Percentiles rank a stretch among this genome's conserved stretches.
Evolutionary conservation across 2,113 vertebrate genomes (phyloP).

Genomic region (Ailurus styani): DNA sequence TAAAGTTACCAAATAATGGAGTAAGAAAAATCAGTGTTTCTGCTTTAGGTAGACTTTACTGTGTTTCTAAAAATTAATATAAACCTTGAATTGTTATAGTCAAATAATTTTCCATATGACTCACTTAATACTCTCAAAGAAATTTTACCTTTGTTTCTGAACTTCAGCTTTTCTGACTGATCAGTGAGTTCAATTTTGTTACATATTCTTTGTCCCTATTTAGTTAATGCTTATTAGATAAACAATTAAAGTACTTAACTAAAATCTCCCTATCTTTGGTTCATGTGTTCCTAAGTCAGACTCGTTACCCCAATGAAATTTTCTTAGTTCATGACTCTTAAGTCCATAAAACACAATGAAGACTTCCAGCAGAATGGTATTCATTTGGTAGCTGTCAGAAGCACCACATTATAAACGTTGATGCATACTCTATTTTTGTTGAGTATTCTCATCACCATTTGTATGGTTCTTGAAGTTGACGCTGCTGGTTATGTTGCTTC

Average conservation of each 20-base stretch:
- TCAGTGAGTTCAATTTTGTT: neutral
- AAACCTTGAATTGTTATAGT: neutral
- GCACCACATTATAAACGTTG: neutral
- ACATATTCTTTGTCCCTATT: neutral
- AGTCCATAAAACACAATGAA: neutral
- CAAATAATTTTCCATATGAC: neutral
- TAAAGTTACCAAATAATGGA: neutral
- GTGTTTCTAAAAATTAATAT: neutral
- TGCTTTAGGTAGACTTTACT: neutral
- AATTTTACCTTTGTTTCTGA: constrained; percentile 33
- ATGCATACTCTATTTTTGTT: constrained; percentile 1
- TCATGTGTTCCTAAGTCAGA: neutral
- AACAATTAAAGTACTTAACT: neutral
- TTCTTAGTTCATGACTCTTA: neutral
- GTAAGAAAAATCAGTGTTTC: neutral
- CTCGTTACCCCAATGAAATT: neutral
- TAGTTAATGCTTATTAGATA: constrained; percentile 7
- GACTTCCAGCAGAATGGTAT: neutral
- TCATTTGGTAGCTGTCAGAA: neutral
- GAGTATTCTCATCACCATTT: neutral
- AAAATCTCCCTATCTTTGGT: neutral
- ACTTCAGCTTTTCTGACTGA: neutral
- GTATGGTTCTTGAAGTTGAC: neutral
- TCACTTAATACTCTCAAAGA: neutral
- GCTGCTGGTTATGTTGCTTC: neutral